Evolutionary conservation across 2,113 vertebrate genomes (phyloP).

Genomic region (Piaya cayana): DNA sequence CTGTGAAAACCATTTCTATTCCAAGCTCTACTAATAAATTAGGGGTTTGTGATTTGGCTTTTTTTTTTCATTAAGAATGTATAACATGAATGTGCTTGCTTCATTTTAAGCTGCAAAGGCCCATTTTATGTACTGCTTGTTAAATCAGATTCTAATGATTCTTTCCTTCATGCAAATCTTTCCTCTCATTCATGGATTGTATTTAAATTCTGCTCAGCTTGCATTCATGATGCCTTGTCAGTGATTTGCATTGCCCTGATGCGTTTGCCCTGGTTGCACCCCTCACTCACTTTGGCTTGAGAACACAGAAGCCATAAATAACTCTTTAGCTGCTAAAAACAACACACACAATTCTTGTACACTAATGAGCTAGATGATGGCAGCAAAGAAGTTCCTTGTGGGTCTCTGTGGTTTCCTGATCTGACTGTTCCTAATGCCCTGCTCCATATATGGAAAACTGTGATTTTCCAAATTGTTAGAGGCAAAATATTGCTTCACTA

Average conservation of each 20-base stretch:
- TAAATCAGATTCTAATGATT: conserved; percentile 75
- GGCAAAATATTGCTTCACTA: neutral
- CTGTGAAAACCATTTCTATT: conserved; percentile 64
- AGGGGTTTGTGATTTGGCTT: conserved; percentile 52
- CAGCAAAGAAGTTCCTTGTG: conserved; percentile 45
- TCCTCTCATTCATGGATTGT: conserved; percentile 72
- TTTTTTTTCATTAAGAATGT: conserved; percentile 56
- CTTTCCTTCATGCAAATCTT: conserved; percentile 70
- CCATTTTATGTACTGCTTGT: conserved; percentile 66
- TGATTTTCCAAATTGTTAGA: neutral
- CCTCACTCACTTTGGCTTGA: conserved; percentile 72
- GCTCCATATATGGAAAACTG: neutral
- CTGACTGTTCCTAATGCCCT: neutral
- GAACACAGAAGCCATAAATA: conserved; percentile 69
- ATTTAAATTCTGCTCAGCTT: conserved; percentile 73
- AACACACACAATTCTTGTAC: conserved; percentile 64
- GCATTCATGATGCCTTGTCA: conserved; percentile 70
- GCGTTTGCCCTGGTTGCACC: conserved; percentile 67
- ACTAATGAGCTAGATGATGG: conserved; percentile 65
- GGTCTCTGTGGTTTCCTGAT: conserved; percentile 32
- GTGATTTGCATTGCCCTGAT: conserved; percentile 72
- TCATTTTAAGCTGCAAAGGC: conserved; percentile 64
- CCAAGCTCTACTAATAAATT: conserved; percentile 56
- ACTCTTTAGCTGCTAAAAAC: conserved; percentile 68
- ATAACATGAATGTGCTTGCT: conserved; percentile 55